These are phyloP conservation scores for Pachyrhynchus sulphureomaculatus DNA, from an alignment of 1,140 invertebrate species.

Conservation along the genomic window DNA sequence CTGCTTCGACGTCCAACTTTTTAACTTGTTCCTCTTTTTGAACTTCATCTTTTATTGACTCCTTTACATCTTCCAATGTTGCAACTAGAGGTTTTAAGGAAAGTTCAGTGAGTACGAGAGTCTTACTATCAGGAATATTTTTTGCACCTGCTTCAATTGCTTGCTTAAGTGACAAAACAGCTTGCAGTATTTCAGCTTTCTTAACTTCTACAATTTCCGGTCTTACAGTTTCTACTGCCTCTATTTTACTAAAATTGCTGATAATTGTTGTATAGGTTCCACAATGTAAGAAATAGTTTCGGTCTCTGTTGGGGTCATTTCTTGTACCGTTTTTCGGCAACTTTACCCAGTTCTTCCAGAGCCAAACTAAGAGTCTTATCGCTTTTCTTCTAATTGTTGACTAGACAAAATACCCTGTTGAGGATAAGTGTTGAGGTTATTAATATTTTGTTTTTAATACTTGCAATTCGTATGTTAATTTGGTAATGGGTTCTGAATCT, in stretches of 20 bases:
- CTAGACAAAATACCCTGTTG: conserved; percentile 23
- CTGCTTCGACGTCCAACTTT: too few relatives aligned
- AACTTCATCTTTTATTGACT: neutral
- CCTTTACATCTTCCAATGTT: neutral
- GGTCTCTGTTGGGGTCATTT: neutral
- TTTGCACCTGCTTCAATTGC: neutral
- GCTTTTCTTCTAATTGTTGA: conserved; percentile 10
- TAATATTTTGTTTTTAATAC: conserved; percentile 22
- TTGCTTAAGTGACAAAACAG: neutral
- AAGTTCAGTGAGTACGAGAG: neutral
- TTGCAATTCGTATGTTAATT: conserved; percentile 12
- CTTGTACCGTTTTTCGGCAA: too few relatives aligned
- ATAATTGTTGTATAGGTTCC: conserved; percentile 11
- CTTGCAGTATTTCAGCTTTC: conserved; percentile 22
- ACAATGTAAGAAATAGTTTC: neutral
- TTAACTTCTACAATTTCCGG: conserved; percentile 20
- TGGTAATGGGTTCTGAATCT: neutral
- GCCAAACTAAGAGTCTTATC: neutral
- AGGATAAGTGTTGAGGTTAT: conserved; percentile 8
- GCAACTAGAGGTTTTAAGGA: neutral
- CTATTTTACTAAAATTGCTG: neutral
- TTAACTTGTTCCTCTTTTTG: too few relatives aligned
- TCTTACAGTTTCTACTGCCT: conserved; percentile 6
- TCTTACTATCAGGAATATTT: neutral
- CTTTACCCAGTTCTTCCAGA: conserved; percentile 4